These are phyloP conservation scores for Drosophila simulans DNA, from an alignment of 1,140 invertebrate genomes.

Conservation along the genomic window DNA sequence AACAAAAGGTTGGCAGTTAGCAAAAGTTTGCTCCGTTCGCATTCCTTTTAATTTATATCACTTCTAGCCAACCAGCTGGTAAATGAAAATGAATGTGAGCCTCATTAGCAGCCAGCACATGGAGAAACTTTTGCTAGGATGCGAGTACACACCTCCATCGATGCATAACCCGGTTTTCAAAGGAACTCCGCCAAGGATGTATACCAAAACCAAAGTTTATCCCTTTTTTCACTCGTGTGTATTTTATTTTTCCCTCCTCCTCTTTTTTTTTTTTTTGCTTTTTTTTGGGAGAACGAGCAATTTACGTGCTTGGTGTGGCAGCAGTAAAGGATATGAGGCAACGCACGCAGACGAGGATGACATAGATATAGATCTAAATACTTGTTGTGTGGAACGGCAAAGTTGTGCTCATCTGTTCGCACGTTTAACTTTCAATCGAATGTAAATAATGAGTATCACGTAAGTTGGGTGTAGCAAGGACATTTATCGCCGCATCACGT, in stretches of 20 bases:
- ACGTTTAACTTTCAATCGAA: conserved; percentile 81
- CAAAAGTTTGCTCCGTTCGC: conserved; percentile 28
- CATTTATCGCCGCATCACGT: conserved; percentile 34
- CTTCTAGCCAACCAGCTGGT: conserved; percentile 50
- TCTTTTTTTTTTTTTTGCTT: conserved; percentile 2
- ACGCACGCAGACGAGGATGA: conserved; percentile 17
- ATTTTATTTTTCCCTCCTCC: not conserved
- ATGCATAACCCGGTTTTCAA: conserved; percentile 72
- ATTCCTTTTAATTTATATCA: conserved; percentile 64
- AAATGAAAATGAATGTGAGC: conserved; percentile 72
- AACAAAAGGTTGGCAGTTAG: conserved; percentile 29
- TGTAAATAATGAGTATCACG: conserved; percentile 77
- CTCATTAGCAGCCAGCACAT: conserved; percentile 75
- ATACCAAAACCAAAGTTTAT: conserved; percentile 69
- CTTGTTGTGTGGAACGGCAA: conserved; percentile 53
- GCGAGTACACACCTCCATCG: conserved; percentile 45
- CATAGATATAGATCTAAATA: conserved; percentile 50
- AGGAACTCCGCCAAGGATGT: conserved; percentile 41
- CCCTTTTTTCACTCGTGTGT: conserved; percentile 51
- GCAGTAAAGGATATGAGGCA: conserved; percentile 32
- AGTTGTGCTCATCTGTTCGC: conserved; percentile 70
- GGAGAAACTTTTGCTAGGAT: conserved; percentile 56
- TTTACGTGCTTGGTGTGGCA: conserved; percentile 57
- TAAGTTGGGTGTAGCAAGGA: conserved; percentile 34
- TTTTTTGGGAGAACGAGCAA: conserved; percentile 30